phyloP scores from a whole-genome alignment of 23 tunicate genomes.

The Clavelina lepadiformis region DNA sequence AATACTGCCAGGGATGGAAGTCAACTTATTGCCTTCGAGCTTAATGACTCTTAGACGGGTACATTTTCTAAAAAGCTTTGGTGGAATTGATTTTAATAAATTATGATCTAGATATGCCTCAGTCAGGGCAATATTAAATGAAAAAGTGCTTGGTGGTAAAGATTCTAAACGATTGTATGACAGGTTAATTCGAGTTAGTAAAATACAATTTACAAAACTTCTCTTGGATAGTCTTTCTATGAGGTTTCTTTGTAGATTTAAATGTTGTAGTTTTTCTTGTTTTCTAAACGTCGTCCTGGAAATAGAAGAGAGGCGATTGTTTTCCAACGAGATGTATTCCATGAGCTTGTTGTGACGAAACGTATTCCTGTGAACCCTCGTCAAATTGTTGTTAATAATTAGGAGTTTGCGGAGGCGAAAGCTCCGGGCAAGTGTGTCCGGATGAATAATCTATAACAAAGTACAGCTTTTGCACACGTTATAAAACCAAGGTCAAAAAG shows the following conservation, averaged over 20 bases:
- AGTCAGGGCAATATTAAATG: slow-evolving; percentile 7
- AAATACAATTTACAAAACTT: slow-evolving; percentile 11
- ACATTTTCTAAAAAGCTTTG: slow-evolving; percentile 5
- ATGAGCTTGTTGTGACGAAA: slow-evolving; percentile 28
- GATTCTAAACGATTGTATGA: slow-evolving; percentile 20
- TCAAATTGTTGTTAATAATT: slow-evolving; percentile 28
- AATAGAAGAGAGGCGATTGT: slow-evolving; percentile 20
- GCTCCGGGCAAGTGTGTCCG: too few relatives aligned
- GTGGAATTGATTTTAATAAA: slow-evolving; percentile 1
- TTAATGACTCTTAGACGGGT: slow-evolving; percentile 9
- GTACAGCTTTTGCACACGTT: too few relatives aligned
- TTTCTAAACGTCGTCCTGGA: slow-evolving; percentile 7
- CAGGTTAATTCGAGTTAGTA: slow-evolving; percentile 17
- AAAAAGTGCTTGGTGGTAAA: slow-evolving; percentile 19
- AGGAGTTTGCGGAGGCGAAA: too few relatives aligned
- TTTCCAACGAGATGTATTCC: slow-evolving; percentile 14
- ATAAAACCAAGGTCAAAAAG: too few relatives aligned
- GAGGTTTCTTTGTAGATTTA: slow-evolving; percentile 26
- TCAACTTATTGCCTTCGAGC: slow-evolving; percentile 30
- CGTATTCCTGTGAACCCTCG: slow-evolving; percentile 12
- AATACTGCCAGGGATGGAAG: slow-evolving; percentile 11
- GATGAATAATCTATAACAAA: too few relatives aligned
- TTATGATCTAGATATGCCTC: slow-evolving; percentile 42
- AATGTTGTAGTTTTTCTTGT: slow-evolving; percentile 5
- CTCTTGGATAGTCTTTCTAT: slow-evolving; percentile 8